Percentiles rank a stretch among this genome's conserved stretches.
phyloP scores from a whole-genome alignment of 2,888 invertebrate genomes.

The Dolomedes plantarius region DNA sequence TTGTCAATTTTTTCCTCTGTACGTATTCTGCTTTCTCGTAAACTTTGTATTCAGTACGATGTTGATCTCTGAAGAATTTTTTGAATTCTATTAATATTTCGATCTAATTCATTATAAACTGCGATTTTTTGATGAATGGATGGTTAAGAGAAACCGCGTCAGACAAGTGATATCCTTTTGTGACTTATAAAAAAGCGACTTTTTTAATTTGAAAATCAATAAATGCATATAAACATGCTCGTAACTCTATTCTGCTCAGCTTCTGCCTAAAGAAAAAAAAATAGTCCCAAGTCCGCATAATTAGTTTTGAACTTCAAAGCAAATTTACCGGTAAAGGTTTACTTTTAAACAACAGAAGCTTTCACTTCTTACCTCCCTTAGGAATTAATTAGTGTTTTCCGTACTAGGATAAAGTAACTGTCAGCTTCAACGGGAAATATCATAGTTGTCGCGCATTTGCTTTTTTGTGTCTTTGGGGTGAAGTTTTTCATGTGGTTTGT shows the following conservation, averaged over 20 bases:
- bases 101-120: too few species aligned
- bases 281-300: not conserved
- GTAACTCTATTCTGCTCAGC: not conserved
- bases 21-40: too few species aligned
- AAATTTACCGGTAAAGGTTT: slow-evolving; percentile 5
- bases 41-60: too few species aligned
- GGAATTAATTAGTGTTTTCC: slow-evolving; percentile 6
- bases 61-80: too few species aligned
- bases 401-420: slow-evolving; percentile 3
- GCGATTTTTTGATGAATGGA: too few species aligned
- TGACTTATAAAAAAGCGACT: not conserved
- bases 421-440: slow-evolving; percentile 13
- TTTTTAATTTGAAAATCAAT: not conserved
- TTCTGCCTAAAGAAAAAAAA: not conserved
- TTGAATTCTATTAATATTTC: too few species aligned
- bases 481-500: slow-evolving; percentile 1
- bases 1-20: too few species aligned
- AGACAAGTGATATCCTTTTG: not conserved
- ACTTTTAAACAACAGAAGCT: slow-evolving; percentile 12
- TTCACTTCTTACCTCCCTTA: not conserved
- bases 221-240: slow-evolving; percentile 2
- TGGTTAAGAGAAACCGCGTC: not conserved
- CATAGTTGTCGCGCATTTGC: not conserved
- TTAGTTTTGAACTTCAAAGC: slow-evolving; percentile 13
- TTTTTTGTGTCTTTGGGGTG: not conserved